Evolutionary conservation across 1,140 invertebrate genomes (phyloP), one percentile per base, ranked within the genome.

Genomic region (Dendroctonus valens): DNA sequence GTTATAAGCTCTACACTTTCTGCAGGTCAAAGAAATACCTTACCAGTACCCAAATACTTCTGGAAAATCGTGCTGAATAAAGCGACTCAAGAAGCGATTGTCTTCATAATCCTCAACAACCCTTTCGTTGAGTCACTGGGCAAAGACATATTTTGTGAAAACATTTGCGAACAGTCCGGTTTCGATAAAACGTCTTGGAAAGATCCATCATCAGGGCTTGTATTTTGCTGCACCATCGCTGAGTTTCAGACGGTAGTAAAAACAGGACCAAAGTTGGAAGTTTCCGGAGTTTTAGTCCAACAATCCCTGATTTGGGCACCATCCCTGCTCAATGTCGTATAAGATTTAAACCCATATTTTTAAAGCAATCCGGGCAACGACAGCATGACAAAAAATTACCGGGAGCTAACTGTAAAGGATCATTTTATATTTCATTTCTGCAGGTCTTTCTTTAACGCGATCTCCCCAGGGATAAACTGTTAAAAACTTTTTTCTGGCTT

Each of bases 61-160:
- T 84, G 79, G 76, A 83, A 83, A 74, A 73, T 83, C 15, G 68
- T 82, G 3, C 77, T 80, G 65, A 72, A 77, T 39, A n/a, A 52
- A 8, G 39, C 39, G 9, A 75, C 59, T 0, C 63, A 76, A 26
- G 50, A 75, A 46, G 82, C 70, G 0, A 79, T 84, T 6, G 82
- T 77, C 41, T 77, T 84, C 41, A 70, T 84, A 3, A 74, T 76
- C 7, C 66, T 81, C 3, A 61, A 59, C 38, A 85, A 84, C 77
- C 83, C 83, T 38, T 74, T 79, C 55, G 53, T 59, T 14, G 42
- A 66, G 40, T 8, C 66, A 8, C 41, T n/a, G 6, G 52, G 48
- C 40, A 38, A 65, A n/a, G 55, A 73, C 39, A 26, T 64, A 9
- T 68, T 78, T 7, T 82, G 81, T 66, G 58, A 57, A 11, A 73